Conservation (phyloP, 1,140 invertebrate species). For the Ooceraea biroi region DNA sequence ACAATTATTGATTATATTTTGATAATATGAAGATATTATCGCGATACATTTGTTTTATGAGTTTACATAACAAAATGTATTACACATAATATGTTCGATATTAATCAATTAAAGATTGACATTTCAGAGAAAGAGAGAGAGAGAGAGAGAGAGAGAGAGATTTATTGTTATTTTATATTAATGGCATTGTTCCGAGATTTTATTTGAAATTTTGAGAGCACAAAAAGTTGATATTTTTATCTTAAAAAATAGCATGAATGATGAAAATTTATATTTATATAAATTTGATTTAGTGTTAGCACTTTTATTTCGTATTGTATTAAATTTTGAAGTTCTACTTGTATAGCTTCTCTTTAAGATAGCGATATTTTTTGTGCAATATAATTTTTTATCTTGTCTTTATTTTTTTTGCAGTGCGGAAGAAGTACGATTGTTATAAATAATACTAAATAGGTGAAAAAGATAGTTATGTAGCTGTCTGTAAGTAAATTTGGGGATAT, state of each 20-base stretch:
- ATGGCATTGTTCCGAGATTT: not conserved
- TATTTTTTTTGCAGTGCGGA: constrained; percentile 30
- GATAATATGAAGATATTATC: constrained; percentile 3
- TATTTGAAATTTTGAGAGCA: constrained; percentile 17
- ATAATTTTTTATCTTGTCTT: constrained; percentile 44
- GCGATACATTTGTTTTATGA: not conserved
- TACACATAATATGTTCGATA: not conserved
- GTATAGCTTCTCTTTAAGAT: too few relatives aligned
- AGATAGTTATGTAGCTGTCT: not conserved
- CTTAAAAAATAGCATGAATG: not conserved
- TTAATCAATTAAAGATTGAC: constrained; percentile 11
- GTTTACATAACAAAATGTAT: constrained; percentile 9
- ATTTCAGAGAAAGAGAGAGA: constrained; percentile 14
- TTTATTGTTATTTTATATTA: constrained; percentile 29
- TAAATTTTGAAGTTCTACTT: constrained; percentile 31
- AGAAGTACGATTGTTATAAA: constrained; percentile 21
- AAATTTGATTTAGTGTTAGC: constrained; percentile 14
- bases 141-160: too few relatives aligned
- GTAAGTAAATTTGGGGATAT: constrained; percentile 22
- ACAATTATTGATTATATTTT: constrained; percentile 24
- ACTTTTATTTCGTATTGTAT: constrained; percentile 20
- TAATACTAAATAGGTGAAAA: constrained; percentile 2
- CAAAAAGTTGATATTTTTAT: constrained; percentile 37
- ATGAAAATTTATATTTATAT: constrained; percentile 10
- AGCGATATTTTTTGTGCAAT: constrained; percentile 62